Evolutionary conservation across 2,797 vertebrate species (phyloP), one percentile per base, ranked within the genome.

Genomic region (Nothura maculosa): DNA sequence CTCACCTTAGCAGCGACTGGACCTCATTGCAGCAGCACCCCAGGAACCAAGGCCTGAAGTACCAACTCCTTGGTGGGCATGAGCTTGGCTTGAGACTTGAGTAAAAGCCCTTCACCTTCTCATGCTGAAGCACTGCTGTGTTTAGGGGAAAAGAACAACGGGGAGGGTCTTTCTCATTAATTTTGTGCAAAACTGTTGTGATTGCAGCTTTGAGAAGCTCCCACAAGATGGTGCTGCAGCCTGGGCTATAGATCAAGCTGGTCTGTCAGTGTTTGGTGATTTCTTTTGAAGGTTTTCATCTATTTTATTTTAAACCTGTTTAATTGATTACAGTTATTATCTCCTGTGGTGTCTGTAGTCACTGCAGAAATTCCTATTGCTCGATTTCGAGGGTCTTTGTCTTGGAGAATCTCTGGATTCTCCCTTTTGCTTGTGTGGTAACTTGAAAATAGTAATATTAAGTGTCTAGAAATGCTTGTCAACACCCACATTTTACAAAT

Each of bases 201-300:
- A 82, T 18, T 73, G 96, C 90, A 91, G 42, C 9, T 3, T 13
- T 32, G 12, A 4, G 3, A 9, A 45, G 16, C 4, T 0, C 34
- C 97, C 98, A 97, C 96, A 62, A 96, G 98, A 24, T 98, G 98
- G 98, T 45, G 97, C 95, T 92, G 90, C 79, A 85, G 92, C 81
- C 64, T 94, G 62, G 52, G 54, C 72, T 64, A 45, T 63, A 6
- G 19, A 9, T 34, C 34, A 9, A 1, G 2, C 6, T 20, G 6
- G 50, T 6, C n/a, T 12, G 38, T 36, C 42, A 47, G 45, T 68
- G 50, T 25, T 1, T 20, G 15, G 3, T 8, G 48, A 19, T 18
- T 21, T 2, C 2, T 9, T 27, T 24, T 12, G 73, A 48, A 16
- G 3, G 22, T 4, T 0, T 25, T 38, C 25, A 9, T 52, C 27